Conservation (phyloP, 2,797 vertebrate genomes). For the Acanthurus leucopareius region DNA sequence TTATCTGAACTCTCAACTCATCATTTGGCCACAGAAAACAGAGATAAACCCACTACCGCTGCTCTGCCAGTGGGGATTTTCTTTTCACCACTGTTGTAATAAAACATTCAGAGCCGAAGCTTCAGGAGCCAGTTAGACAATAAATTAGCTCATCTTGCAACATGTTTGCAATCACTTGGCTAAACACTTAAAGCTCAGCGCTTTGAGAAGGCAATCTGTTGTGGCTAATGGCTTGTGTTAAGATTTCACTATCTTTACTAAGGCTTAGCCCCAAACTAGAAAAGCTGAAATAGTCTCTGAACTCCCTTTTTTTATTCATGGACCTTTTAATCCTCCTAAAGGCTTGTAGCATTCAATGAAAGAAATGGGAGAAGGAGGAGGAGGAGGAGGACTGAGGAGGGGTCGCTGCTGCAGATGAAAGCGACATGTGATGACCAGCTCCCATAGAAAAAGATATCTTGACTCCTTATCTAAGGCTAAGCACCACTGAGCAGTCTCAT, state of each 20-base stretch:
- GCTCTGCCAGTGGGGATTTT: constrained; percentile 16
- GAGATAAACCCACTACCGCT: neutral
- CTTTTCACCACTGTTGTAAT: constrained; percentile 4
- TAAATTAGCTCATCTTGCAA: constrained; percentile 43
- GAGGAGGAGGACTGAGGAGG: neutral
- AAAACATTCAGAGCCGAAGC: constrained; percentile 17
- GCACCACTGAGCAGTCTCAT: constrained; percentile 65
- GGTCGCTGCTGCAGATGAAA: constrained; percentile 54
- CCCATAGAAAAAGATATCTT: constrained; percentile 51
- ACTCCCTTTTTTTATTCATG: constrained; percentile 63
- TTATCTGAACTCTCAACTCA: constrained; percentile 17
- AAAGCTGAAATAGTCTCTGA: constrained; percentile 61
- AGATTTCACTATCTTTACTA: constrained; percentile 62
- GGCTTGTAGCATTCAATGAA: constrained; percentile 52
- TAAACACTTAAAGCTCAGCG: constrained; percentile 25
- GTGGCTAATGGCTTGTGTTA: constrained; percentile 66
- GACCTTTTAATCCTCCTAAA: constrained; percentile 68
- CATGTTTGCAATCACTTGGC: constrained; percentile 36
- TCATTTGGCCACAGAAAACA: neutral
- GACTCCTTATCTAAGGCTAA: constrained; percentile 56
- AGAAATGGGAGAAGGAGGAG: constrained; percentile 29
- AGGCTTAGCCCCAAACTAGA: constrained; percentile 61
- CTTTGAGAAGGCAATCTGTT: constrained; percentile 65
- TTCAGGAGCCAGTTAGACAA: constrained; percentile 27
- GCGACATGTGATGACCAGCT: constrained; percentile 59